Conservation (phyloP, 2,113 vertebrate genomes). For the Mustela lutreola region DNA sequence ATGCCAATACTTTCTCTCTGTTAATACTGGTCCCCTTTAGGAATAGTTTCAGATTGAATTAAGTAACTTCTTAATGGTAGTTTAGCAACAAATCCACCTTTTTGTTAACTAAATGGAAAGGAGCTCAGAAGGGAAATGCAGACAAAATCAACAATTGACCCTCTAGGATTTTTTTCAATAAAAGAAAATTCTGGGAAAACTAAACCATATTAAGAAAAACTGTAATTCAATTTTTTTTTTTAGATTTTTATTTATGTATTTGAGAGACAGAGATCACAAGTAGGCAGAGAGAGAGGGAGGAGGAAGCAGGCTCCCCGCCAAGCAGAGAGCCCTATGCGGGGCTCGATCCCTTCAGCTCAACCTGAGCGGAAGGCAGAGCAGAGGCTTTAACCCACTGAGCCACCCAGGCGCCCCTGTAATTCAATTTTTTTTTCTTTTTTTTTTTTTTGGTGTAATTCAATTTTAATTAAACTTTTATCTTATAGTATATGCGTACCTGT, state of each 20-base stretch:
- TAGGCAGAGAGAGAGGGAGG: too few species aligned
- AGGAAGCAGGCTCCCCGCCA: too few species aligned
- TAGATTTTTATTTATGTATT: too few species aligned
- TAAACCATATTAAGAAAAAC: not conserved
- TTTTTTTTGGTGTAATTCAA: not conserved
- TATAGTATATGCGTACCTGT: not conserved
- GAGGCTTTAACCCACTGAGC: too few species aligned
- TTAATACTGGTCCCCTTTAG: not conserved
- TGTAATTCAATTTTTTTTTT: not conserved
- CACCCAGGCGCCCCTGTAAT: not conserved
- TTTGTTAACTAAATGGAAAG: conserved; percentile 48
- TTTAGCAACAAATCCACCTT: conserved; percentile 29
- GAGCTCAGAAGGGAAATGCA: not conserved
- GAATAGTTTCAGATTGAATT: conserved; percentile 25
- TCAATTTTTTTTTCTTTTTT: not conserved
- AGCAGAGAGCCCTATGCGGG: too few species aligned
- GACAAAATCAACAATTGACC: not conserved
- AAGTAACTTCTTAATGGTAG: conserved; percentile 12
- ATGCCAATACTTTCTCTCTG: not conserved
- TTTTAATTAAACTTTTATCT: not conserved
- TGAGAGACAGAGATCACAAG: too few species aligned
- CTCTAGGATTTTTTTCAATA: not conserved
- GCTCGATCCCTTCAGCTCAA: too few species aligned
- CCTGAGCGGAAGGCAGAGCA: too few species aligned
- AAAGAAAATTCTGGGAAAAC: not conserved